These are phyloP conservation scores for Pyrrhia umbra DNA, from an alignment of 2,888 invertebrate genomes.

Conservation along the genomic window DNA sequence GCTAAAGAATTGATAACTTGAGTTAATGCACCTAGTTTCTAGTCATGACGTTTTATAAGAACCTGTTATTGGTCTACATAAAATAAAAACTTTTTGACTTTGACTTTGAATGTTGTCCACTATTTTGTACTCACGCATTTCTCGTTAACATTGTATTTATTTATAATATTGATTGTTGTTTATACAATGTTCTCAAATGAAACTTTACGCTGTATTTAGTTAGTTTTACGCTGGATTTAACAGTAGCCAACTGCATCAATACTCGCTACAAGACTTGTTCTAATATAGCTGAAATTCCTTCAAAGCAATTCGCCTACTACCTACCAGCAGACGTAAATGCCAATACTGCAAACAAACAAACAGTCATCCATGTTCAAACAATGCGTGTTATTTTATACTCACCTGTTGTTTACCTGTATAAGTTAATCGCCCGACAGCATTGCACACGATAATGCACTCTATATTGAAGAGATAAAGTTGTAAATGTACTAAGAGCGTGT, in stretches of 20 bases:
- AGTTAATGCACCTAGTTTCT: no score
- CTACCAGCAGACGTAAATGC: conserved; percentile 5
- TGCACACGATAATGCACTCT: conserved; percentile 10
- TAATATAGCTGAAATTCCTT: background rate
- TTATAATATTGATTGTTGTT: no score
- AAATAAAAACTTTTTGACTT: no score
- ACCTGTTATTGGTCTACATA: no score
- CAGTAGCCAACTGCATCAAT: background rate
- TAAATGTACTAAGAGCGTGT: background rate
- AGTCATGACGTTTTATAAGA: no score
- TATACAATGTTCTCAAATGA: no score
- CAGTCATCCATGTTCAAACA: conserved; percentile 50
- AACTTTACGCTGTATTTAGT: no score
- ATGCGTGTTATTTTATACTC: conserved; percentile 53
- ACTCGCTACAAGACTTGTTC: background rate
- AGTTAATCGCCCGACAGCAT: conserved; percentile 20
- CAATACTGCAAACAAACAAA: conserved; percentile 34
- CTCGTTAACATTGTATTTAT: no score
- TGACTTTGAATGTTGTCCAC: no score
- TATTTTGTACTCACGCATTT: no score
- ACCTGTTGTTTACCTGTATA: conserved; percentile 45
- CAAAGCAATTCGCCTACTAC: conserved; percentile 9
- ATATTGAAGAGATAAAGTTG: conserved; percentile 11
- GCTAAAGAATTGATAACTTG: no score
- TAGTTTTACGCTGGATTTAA: no score